Conservation (phyloP, 2,888 invertebrate genomes). For the Andrena bicolor region DNA sequence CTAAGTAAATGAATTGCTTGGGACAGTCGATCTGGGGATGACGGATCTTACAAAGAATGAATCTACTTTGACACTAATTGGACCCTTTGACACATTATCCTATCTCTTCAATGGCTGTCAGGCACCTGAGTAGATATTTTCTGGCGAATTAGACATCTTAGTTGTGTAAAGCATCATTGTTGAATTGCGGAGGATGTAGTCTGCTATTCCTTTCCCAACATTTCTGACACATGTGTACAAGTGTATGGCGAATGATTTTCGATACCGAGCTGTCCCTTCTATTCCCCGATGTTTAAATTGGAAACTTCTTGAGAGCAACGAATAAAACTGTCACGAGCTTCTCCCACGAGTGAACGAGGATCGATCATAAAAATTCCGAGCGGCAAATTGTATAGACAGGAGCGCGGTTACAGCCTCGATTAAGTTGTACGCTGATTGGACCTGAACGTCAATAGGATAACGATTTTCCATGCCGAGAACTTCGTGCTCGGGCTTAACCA, state of each 20-base stretch:
- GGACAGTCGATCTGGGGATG: not conserved
- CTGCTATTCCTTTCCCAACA: too few relatives aligned
- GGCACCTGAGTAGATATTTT: not conserved
- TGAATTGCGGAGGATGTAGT: too few relatives aligned
- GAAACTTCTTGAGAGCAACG: not conserved
- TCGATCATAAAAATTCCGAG: not conserved
- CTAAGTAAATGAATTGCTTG: not conserved
- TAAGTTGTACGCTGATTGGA: not conserved
- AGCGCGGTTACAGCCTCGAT: slow-evolving; percentile 12
- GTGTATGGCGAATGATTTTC: too few relatives aligned
- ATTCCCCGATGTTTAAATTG: not conserved
- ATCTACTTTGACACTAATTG: not conserved
- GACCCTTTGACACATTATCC: not conserved
- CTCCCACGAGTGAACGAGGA: not conserved
- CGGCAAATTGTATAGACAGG: not conserved
- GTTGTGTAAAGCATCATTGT: too few relatives aligned
- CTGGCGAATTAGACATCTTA: too few relatives aligned
- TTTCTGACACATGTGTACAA: too few relatives aligned
- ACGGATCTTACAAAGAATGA: not conserved
- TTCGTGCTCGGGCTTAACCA: slow-evolving; percentile 44
- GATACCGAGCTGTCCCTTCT: not conserved
- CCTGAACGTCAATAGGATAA: slow-evolving; percentile 3
- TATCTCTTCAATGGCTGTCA: not conserved
- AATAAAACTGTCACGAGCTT: not conserved
- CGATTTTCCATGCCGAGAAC: slow-evolving; percentile 44